Conservation (phyloP, 30 jellyfish, hydroid and myxozoan genomes). For the Turritopsis dohrnii region DNA sequence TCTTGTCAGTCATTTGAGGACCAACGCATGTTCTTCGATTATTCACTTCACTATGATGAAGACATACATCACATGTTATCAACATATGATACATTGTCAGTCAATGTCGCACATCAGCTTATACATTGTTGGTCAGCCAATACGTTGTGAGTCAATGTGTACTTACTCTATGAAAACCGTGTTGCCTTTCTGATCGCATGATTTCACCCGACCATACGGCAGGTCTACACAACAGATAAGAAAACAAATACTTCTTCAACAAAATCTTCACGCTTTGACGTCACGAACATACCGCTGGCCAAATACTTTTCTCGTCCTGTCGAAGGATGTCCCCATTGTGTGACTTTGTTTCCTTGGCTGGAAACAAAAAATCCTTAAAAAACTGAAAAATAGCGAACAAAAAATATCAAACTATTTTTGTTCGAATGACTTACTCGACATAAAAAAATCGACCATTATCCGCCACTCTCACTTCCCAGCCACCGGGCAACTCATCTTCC, state of each 20-base stretch:
- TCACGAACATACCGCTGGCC: conserved; percentile 35
- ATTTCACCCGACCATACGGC: conserved; percentile 91
- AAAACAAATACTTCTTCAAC: background rate
- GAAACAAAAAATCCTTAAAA: background rate
- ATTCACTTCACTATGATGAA: conserved; percentile 44
- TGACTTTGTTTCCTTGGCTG: conserved; percentile 53
- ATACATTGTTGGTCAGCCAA: too few relatives aligned
- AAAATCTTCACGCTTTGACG: too few relatives aligned
- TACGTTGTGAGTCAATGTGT: too few relatives aligned
- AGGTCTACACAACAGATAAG: conserved; percentile 36
- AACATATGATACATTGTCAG: too few relatives aligned
- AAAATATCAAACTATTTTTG: background rate
- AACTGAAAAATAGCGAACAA: background rate
- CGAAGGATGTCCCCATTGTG: conserved; percentile 93
- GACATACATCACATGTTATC: too few relatives aligned
- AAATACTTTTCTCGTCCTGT: conserved; percentile 50
- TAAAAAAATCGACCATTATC: conserved; percentile 82
- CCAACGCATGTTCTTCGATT: conserved; percentile 86
- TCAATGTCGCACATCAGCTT: too few relatives aligned
- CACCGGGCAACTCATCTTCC: conserved; percentile 85
- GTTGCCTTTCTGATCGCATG: conserved; percentile 68
- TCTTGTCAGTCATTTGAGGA: conserved; percentile 71
- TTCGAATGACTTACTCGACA: conserved; percentile 72
- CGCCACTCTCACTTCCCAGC: conserved; percentile 92
- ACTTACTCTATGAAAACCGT: conserved; percentile 68